Base-by-base conservation (phyloP, 2,797 vertebrate genomes). In the Muraenolepis orangiensis region DNA sequence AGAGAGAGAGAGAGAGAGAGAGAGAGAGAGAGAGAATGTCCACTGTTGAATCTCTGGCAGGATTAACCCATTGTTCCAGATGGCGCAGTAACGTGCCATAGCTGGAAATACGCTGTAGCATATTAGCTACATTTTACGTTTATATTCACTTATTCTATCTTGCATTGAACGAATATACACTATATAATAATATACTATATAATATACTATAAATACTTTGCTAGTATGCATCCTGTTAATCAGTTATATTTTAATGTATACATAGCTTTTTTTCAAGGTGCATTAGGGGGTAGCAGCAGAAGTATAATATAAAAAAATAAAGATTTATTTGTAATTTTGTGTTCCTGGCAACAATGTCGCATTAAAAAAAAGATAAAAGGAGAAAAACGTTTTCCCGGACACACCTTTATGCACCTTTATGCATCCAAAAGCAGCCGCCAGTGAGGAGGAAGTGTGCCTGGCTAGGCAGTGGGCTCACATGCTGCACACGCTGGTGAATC, bases 11-110 rank as follows among this genome's bases (percentile, higher is more conserved):
- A n/a, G n/a, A n/a, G n/a, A n/a, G n/a, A n/a, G n/a, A n/a, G n/a
- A n/a, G n/a, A n/a, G n/a, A n/a, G 32, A 71, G 73, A 71, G 40
- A 71, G 36, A 69, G n/a, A 66, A 18, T 12, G 4, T 69, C 66
- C 57, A 40, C 51, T n/a, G 51, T 11, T 8, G 51, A 57, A 10
- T n/a, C 20, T 7, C 51, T 23, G 51, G 51, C 51, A n/a, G n/a
- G 51, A 57, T 23, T 57, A n/a, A 57, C 51, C 51, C 51, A n/a
- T 57, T 23, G 23, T 57, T 57, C n/a, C 20, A 57, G 51, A 57
- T n/a, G 51, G n/a, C n/a, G n/a, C n/a, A 23, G 51, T n/a, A 10
- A 23, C 20, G 23, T 11, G 51, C 51, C 51, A 57, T 6, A 6
- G 8, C 20, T 57, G 51, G 51, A 57, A 7, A 2, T 57, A 23